Evolutionary conservation across 2,113 vertebrate species (phyloP), one percentile per base, ranked within the genome.

Genomic region (Hipposideros armiger): DNA sequence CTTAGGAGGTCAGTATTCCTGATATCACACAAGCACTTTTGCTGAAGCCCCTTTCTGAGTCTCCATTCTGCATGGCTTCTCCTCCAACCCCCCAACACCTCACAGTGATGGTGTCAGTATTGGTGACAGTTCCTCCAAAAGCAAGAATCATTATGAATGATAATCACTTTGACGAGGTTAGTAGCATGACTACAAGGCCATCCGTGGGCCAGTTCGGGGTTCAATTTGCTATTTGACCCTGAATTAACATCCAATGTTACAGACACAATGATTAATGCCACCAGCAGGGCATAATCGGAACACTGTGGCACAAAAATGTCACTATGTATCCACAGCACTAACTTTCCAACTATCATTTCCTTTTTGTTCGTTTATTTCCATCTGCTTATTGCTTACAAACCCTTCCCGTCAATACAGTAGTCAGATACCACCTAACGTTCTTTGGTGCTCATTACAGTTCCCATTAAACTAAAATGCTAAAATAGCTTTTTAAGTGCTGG

Each of bases 331-430:
- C 36, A 50, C 32, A 77, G 9, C 72, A 26, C 42, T 92, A 81
- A 78, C 8, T 82, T 95, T 64, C 67, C 69, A 88, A 87, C 94
- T 91, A 92, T 84, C 54, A 58, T 96, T 96, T 91, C 36, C 64
- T 91, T 89, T 94, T 92, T 91, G 32, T 70, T 91, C 52, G 74
- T 32, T 92, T 67, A 66, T 93, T 91, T 77, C 69, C 64, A 90
- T 88, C 80, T 97, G 72, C 74, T 80, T 96, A 95, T 93, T 94
- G 86, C 64, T 87, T 56, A 91, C 45, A 91, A 93, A 87, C 14
- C 17, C 26, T 87, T n/a, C 50, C 62, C 54, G 60, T 85, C 67
- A 69, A 74, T 95, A 30, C 76, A 85, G 69, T 62, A 84, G 66
- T 89, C 77, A 93, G 76, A 89, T 64, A 87, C 54, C 42, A 80